These are phyloP conservation scores for Dipodomys merriami DNA, from an alignment of 2,113 vertebrate species.

Conservation along the genomic window DNA sequence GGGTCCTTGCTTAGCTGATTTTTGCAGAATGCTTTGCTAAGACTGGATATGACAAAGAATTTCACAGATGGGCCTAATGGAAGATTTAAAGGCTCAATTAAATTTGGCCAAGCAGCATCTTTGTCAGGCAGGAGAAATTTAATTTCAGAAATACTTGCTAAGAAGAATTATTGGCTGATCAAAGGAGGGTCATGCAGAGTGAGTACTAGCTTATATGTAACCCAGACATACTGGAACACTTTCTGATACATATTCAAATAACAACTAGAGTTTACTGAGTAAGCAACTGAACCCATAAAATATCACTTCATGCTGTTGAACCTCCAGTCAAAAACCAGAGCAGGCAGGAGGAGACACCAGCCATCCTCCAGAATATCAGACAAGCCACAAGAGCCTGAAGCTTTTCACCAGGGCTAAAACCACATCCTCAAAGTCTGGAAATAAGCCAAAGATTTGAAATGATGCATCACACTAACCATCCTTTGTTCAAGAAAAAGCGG, in stretches of 20 bases:
- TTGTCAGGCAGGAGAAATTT: neutral
- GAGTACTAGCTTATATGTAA: neutral
- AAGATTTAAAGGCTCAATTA: neutral
- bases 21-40: neutral
- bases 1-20: neutral
- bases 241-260: neutral
- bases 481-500: neutral
- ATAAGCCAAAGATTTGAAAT: neutral
- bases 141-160: neutral
- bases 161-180: neutral
- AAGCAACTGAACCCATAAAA: neutral
- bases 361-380: neutral
- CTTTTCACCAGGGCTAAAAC: neutral
- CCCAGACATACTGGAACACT: neutral
- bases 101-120: neutral
- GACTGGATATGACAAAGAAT: neutral
- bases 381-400: neutral
- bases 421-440: neutral
- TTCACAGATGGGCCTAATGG: neutral
- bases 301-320: neutral
- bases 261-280: neutral
- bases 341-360: neutral
- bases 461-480: neutral
- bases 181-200: neutral
- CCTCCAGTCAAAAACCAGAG: neutral